phyloP scores from a whole-genome alignment of 2,888 invertebrate genomes.

The Melieria omissa region DNA sequence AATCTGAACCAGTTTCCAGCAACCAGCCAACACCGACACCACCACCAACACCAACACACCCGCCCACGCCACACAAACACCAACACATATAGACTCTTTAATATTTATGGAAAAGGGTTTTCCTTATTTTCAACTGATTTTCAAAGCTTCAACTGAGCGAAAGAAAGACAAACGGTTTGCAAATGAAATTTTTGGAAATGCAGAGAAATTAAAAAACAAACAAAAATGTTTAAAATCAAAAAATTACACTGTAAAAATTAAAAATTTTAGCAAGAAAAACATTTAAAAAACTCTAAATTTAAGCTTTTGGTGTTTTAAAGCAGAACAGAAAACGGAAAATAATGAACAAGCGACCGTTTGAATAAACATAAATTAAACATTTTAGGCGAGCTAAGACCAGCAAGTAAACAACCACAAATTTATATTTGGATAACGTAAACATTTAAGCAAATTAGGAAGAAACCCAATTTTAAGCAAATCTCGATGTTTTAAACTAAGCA shows the following conservation, averaged over 20 bases:
- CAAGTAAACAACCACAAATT: constrained; percentile 48
- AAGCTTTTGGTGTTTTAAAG: constrained; percentile 67
- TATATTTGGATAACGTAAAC: constrained; percentile 55
- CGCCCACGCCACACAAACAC: neutral
- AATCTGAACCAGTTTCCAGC: neutral
- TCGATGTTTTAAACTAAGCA: constrained; percentile 62
- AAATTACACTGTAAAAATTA: constrained; percentile 54
- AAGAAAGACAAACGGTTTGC: constrained; percentile 43
- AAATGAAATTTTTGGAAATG: constrained; percentile 41
- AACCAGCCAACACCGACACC: neutral
- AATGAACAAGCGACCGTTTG: no score
- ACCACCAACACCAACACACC: constrained; percentile 6
- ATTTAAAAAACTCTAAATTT: constrained; percentile 55
- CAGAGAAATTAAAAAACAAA: constrained; percentile 39
- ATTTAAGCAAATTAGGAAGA: constrained; percentile 47
- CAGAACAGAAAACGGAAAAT: constrained; percentile 47
- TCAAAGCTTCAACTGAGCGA: constrained; percentile 26
- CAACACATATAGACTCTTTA: neutral
- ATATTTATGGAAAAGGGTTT: constrained; percentile 30
- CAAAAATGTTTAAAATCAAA: constrained; percentile 43
- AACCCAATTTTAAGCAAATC: constrained; percentile 57
- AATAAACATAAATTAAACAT: constrained; percentile 46
- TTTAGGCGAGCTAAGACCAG: constrained; percentile 51
- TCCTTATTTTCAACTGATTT: neutral
- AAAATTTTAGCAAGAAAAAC: constrained; percentile 25